phyloP scores from a whole-genome alignment of 2,797 vertebrate genomes.

The Lithobates sylvaticus region DNA sequence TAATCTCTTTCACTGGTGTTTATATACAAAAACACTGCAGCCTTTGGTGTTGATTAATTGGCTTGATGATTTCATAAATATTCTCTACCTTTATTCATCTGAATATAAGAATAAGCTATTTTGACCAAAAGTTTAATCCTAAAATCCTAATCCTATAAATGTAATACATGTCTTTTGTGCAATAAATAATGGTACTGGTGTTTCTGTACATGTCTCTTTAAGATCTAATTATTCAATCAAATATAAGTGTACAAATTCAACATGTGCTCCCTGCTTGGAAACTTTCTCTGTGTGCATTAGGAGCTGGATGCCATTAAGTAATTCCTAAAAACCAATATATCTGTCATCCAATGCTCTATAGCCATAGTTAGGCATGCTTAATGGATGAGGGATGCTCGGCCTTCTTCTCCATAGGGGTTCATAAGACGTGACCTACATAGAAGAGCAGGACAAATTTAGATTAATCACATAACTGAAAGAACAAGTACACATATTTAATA shows the following conservation, averaged over 20 bases:
- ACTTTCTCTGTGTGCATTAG: neutral
- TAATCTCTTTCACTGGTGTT: too few relatives aligned
- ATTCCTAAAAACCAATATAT: slow-evolving; percentile 1
- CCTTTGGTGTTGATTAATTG: too few relatives aligned
- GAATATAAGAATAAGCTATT: too few relatives aligned
- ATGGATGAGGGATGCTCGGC: neutral
- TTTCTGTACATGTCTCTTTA: too few relatives aligned
- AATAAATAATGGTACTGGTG: too few relatives aligned
- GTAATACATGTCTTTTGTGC: too few relatives aligned
- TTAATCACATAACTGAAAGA: neutral
- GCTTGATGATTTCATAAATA: too few relatives aligned
- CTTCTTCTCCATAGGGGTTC: slow-evolving; percentile 9
- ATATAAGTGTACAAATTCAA: neutral
- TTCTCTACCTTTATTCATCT: too few relatives aligned
- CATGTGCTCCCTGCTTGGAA: neutral
- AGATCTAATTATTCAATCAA: neutral
- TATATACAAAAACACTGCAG: too few relatives aligned
- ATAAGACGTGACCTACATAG: neutral
- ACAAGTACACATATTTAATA: neutral
- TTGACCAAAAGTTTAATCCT: too few relatives aligned
- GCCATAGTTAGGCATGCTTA: neutral
- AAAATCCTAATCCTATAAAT: too few relatives aligned
- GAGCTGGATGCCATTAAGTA: neutral
- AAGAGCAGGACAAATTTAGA: neutral
- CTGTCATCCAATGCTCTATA: neutral